Percentiles rank a stretch among this genome's conserved stretches.
Conservation (phyloP, 2,888 invertebrate genomes). For the Chorisops tibialis region DNA sequence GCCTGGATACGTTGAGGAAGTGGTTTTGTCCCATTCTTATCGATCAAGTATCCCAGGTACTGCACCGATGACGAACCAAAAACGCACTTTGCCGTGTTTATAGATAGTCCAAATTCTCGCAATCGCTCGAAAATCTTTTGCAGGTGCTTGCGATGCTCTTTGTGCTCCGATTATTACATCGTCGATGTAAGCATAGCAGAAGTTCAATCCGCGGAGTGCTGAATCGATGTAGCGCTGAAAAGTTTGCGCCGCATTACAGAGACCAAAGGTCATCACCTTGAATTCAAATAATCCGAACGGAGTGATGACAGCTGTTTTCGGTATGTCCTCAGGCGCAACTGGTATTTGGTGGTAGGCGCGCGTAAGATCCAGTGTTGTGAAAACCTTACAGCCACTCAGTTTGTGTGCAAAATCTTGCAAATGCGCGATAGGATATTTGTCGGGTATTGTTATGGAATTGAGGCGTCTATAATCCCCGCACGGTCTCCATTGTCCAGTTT, state of each 20-base stretch:
- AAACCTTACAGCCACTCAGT: not conserved
- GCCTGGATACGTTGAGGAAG: not conserved
- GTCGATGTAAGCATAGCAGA: slow-evolving; percentile 38
- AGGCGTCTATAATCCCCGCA: not conserved
- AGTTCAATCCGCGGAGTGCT: slow-evolving; percentile 36
- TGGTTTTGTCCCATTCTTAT: too few relatives aligned
- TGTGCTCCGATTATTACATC: slow-evolving; percentile 36
- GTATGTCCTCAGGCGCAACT: slow-evolving; percentile 37
- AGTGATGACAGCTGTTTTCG: slow-evolving; percentile 41
- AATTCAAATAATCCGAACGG: slow-evolving; percentile 44
- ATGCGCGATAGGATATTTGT: slow-evolving; percentile 1
- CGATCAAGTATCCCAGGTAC: slow-evolving; percentile 2
- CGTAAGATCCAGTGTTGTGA: slow-evolving; percentile 39
- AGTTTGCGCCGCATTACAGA: slow-evolving; percentile 43
- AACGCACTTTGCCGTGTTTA: slow-evolving; percentile 34
- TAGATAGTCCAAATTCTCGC: slow-evolving; percentile 31
- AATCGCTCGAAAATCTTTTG: slow-evolving; percentile 34
- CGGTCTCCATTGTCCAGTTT: slow-evolving; percentile 3
- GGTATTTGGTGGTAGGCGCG: slow-evolving; percentile 43
- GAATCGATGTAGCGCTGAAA: slow-evolving; percentile 42
- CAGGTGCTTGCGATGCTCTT: slow-evolving; percentile 35
- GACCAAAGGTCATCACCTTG: slow-evolving; percentile 41
- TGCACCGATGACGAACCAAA: slow-evolving; percentile 28
- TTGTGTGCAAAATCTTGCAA: slow-evolving; percentile 26
- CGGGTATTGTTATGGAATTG: not conserved